Percentiles rank a stretch among this genome's conserved stretches.
phyloP scores from a whole-genome alignment of 2,113 vertebrate species.

The Oceanites oceanicus region DNA sequence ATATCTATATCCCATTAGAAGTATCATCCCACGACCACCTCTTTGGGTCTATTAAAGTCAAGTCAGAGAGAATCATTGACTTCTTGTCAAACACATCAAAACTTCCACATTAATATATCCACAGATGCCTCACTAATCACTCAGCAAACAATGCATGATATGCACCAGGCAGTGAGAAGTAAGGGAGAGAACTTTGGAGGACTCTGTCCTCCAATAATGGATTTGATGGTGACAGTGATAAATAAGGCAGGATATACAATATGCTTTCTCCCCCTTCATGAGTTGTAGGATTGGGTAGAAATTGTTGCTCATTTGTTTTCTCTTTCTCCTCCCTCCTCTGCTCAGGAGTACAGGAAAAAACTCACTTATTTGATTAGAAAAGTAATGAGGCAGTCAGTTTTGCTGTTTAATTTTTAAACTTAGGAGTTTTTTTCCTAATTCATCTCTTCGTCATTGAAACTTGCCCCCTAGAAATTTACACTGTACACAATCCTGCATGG shows the following conservation, averaged over 20 bases:
- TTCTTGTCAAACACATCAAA: conserved; percentile 74
- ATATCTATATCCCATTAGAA: conserved; percentile 71
- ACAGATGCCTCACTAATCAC: conserved; percentile 60
- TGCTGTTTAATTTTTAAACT: background rate
- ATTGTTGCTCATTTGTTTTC: background rate
- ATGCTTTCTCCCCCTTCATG: background rate
- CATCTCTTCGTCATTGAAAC: background rate
- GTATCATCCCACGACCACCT: conserved; percentile 72
- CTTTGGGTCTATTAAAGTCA: conserved; percentile 72
- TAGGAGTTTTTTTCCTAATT: background rate
- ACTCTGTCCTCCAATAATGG: background rate
- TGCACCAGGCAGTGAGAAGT: background rate
- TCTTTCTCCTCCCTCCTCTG: background rate
- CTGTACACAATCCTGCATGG: fast-evolving
- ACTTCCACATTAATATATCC: conserved; percentile 66
- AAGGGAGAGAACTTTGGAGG: background rate
- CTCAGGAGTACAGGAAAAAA: background rate
- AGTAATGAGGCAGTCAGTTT: background rate
- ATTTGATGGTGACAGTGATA: background rate
- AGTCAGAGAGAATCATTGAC: conserved; percentile 77
- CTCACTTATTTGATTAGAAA: background rate
- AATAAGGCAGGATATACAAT: background rate
- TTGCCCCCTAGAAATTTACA: background rate
- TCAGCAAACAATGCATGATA: conserved; percentile 49
- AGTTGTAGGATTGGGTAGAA: background rate